Evolutionary conservation across 2,888 invertebrate genomes (phyloP).

Genomic region (Esperia sulphurella): DNA sequence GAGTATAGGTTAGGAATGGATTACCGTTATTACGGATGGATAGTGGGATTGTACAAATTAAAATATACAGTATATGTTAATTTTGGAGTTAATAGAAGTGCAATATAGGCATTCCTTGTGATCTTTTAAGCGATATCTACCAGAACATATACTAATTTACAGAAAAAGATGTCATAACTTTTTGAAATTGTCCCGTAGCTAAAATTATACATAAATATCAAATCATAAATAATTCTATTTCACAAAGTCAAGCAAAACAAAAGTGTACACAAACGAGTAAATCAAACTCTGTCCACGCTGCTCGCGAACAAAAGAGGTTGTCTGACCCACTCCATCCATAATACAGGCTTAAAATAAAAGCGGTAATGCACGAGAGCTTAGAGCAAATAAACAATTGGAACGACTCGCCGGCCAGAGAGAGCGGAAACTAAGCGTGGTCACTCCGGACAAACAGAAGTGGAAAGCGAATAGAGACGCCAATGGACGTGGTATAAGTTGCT

Average conservation of each 20-base stretch:
- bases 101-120: no score
- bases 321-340: background rate
- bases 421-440: slow-evolving; percentile 11
- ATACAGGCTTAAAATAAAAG: slow-evolving; percentile 2
- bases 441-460: slow-evolving; percentile 9
- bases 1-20: no score
- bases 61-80: no score
- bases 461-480: slow-evolving; percentile 9
- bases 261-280: slow-evolving; percentile 22
- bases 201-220: no score
- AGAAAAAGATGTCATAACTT: no score
- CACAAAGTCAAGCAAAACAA: slow-evolving; percentile 14
- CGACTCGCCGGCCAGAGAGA: background rate
- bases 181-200: no score
- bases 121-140: no score
- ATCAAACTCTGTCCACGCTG: slow-evolving; percentile 24
- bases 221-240: no score
- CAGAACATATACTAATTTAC: no score
- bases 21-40: no score
- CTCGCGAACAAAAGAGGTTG: slow-evolving; percentile 14
- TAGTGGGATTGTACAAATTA: no score
- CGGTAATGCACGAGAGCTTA: background rate
- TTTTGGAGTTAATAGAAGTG: no score
- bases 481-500: slow-evolving; percentile 2
- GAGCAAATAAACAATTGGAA: slow-evolving; percentile 7